Evolutionary conservation across 2,888 invertebrate species (phyloP).

Genomic region (Pogonocherus hispidulus): DNA sequence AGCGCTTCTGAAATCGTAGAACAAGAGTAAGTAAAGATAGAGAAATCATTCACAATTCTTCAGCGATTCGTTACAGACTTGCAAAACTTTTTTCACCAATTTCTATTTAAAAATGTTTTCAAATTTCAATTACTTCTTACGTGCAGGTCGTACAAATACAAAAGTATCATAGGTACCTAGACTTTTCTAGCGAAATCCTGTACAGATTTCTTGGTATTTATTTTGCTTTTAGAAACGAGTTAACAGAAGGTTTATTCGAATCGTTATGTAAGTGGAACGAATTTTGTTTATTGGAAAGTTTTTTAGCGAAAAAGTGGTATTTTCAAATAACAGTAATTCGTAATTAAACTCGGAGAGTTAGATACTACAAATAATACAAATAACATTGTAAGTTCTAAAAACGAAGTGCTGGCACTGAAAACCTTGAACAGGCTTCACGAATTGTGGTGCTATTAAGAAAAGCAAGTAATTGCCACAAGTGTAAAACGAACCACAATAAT

Average conservation of each 20-base stretch:
- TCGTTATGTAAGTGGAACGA: slow-evolving; percentile 19
- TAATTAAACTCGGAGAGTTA: slow-evolving; percentile 4
- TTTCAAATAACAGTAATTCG: slow-evolving; percentile 16
- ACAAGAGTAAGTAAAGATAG: too few species aligned
- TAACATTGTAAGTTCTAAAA: background rate
- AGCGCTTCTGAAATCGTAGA: background rate
- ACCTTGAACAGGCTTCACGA: slow-evolving; percentile 2
- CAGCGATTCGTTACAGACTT: too few species aligned
- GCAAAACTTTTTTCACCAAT: too few species aligned
- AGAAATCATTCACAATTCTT: too few species aligned
- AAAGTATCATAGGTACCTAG: too few species aligned
- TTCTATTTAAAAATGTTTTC: too few species aligned
- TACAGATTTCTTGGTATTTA: slow-evolving; percentile 3
- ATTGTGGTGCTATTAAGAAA: background rate
- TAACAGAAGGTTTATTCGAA: background rate
- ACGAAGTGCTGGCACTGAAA: background rate
- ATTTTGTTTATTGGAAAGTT: slow-evolving; percentile 27
- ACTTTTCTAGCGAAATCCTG: background rate
- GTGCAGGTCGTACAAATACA: too few species aligned
- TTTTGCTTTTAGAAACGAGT: background rate
- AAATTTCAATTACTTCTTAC: too few species aligned
- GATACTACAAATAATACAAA: slow-evolving; percentile 1
- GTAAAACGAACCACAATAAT: too few species aligned
- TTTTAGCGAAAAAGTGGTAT: slow-evolving; percentile 20
- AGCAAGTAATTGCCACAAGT: background rate